Conservation (phyloP, 2,113 vertebrate species). For the Muntiacus reevesi region DNA sequence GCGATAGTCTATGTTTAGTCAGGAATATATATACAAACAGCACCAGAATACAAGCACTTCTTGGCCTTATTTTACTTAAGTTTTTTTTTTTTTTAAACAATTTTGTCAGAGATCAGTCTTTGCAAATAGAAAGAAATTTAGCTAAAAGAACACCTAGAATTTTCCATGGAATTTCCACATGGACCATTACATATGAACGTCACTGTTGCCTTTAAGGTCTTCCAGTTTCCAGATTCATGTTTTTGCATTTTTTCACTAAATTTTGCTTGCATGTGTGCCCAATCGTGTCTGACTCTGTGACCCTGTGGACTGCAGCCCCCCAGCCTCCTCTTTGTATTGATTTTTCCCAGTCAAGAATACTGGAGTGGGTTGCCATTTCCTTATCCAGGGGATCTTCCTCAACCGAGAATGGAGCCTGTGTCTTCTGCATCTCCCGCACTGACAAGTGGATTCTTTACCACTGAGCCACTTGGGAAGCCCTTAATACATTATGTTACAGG, state of each 20-base stretch:
- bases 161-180: background rate
- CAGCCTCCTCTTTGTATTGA: background rate
- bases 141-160: background rate
- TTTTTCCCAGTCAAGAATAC: background rate
- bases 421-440: background rate
- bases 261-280: background rate
- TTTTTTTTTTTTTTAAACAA: background rate
- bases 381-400: background rate
- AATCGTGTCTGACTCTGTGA: accelerated
- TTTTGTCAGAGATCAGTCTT: background rate
- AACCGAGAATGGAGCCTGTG: accelerated
- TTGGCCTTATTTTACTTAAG: background rate
- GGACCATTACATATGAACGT: background rate
- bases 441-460: background rate
- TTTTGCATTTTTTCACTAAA: background rate
- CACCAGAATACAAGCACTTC: background rate
- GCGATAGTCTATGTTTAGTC: background rate
- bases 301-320: background rate
- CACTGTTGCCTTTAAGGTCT: background rate
- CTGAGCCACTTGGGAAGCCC: background rate
- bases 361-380: background rate
- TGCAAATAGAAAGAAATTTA: background rate
- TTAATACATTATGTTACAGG: background rate
- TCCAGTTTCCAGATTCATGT: background rate
- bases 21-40: background rate